Evolutionary conservation across 2,888 invertebrate species (phyloP), one percentile per base, ranked within the genome.

Genomic region (Trisateles emortualis): DNA sequence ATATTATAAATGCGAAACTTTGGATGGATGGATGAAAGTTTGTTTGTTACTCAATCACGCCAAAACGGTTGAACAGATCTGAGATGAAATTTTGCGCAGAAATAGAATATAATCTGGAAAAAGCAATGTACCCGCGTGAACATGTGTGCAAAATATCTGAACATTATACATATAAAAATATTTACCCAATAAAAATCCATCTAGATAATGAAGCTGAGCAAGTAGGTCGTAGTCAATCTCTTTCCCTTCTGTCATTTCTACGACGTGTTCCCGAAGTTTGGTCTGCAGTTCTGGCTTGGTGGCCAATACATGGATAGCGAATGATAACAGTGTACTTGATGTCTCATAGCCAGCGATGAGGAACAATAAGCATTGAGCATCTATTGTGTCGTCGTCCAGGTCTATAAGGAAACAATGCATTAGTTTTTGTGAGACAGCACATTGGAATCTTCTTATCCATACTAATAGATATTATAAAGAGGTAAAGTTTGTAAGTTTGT

Each of bases 301-400:
- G 0, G 94, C 94, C 35, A 95, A 68, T 10, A 92, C 91, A 67
- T 94, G 93, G 8, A 93, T 81, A 0, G 92, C 92, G 61, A 94
- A 94, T 0, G 94, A 92, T 29, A 94, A 71, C n/a, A 94, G 73
- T 0, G 94, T 94, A 45, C 94, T 93, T 0, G 94, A 94, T 0
- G 95, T 95, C 72, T 95, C 95, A 67, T 93, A 95, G 0, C 95
- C 95, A 43, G 94, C 95, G 44, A 94, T 78, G 1, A 95, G 90
- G 78, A 95, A 95, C 1, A 95, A 76, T 26, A 95, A 80, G 6
- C 93, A 90, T 74, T 95, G 94, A 0, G 94, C 94, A 57, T 94
- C 91, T 17, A 94, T 88, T 1, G 93, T 92, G 50, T 93, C 92
- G 43, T 94, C 93, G 45, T 92, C 93, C 64, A 94, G 71, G 62